Base-by-base conservation (phyloP, 2,113 vertebrate genomes). In the Taurulus bubalis region DNA sequence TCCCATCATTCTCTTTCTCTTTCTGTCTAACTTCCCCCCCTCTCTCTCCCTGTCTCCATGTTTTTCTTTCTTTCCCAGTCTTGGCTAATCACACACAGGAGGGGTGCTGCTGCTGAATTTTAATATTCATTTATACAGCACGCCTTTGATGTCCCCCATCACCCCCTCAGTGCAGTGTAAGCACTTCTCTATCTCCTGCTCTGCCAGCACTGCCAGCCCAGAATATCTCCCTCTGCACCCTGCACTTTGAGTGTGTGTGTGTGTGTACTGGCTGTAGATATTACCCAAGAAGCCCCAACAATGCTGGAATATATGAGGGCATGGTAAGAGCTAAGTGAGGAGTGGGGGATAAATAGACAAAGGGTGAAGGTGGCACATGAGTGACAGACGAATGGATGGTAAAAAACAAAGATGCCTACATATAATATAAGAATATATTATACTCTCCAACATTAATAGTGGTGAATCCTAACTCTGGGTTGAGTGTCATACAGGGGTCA, bases 41-140 rank as follows among this genome's bases (percentile, higher is more conserved):
- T 32, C 24, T 70, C 45, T 85, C 51, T 60, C 79, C 69, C 71
- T 80, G 72, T 87, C 89, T 87, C 75, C 66, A 11, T 90, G 86
- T 85, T 86, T 84, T 86, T 87, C 85, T 85, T 89, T 89, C 90
- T 91, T 81, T 80, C 51, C 80, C 77, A 80, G 89, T 90, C 91
- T 85, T 89, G 87, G 90, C 87, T 93, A 92, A 93, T 93, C 91
- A 93, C 89, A 89, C 92, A 88, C 91, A 88, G 89, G 90, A 92
- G 91, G 91, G 91, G 90, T 89, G 76, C 89, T 89, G 87, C 92
- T 85, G 89, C 77, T 90, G 92, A 91, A 93, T 93, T 92, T 93
- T 92, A 93, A 94, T 93, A 93, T 93, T 93, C 78, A 93, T 93
- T 93, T 92, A 93, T 93, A 93, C 91, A 90, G 90, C 90, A 75